A percentile compares a stretch with the other conserved stretches of the same genome.
Conservation (phyloP, 2,113 vertebrate species). For the Myotis lucifugus region DNA sequence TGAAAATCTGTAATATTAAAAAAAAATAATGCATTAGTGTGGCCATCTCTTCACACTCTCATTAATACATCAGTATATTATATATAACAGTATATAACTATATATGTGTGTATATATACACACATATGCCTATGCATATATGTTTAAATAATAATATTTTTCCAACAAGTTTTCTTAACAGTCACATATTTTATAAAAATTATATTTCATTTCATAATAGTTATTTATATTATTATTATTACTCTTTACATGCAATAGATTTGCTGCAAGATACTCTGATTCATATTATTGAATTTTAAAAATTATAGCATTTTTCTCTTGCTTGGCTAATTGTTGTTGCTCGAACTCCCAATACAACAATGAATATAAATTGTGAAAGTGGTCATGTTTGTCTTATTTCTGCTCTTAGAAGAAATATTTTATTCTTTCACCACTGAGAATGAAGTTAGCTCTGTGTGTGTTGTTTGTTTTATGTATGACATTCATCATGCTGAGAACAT, state of each 20-base stretch:
- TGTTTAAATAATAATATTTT: background rate
- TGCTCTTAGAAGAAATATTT: background rate
- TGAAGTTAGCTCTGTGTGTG: background rate
- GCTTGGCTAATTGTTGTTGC: background rate
- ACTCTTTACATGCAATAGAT: conserved; percentile 71
- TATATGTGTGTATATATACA: background rate
- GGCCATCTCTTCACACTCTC: background rate
- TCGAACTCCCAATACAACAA: background rate
- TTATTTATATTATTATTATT: conserved; percentile 53
- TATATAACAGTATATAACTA: background rate
- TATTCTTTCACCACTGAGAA: background rate
- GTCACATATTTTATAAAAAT: conserved; percentile 36
- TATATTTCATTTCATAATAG: conserved; percentile 65
- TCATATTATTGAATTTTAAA: conserved; percentile 75
- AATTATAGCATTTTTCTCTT: background rate
- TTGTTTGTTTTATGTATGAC: background rate
- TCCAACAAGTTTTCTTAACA: background rate
- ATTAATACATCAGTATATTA: background rate
- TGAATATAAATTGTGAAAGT: background rate
- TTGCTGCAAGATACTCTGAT: conserved; percentile 73
- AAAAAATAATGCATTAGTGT: background rate
- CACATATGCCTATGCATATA: background rate
- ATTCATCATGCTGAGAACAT: background rate
- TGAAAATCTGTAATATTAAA: background rate
- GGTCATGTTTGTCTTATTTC: background rate